Base-by-base conservation (phyloP, 2,113 vertebrate species). In the Progne subis region DNA sequence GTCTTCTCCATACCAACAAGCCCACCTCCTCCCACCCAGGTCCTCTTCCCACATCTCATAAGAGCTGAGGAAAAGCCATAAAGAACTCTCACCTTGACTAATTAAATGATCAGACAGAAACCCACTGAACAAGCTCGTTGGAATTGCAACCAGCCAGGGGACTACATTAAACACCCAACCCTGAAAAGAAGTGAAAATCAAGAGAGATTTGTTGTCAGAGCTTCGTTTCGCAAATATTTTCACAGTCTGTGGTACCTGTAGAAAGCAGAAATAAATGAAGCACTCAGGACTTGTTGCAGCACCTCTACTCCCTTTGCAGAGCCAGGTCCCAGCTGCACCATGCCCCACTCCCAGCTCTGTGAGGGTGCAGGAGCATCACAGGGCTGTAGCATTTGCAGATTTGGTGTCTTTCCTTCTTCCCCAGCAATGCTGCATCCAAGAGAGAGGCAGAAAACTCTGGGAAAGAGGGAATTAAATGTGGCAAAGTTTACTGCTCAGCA, bases 91-190 rank as follows among this genome's bases (percentile, higher is more conserved):
- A 99, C 99, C 99, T 97, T 98, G 98, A 82, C 83, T 98, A 95
- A 99, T 98, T 91, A 99, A 99, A 82, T 98, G 98, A 93, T 99
- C 99, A 6, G 99, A 99, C 23, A 99, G 98, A 90, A 98, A 98
- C 78, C 99, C 99, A 31, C 99, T 99, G 92, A 99, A 97, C 67
- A 99, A 94, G 29, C 99, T 99, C 2, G 98, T 98, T 0, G 99
- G 99, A 68, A 99, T 99, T 13, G 99, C 99, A 90, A 99, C 98
- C 88, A 99, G 97, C 99, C 99, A 99, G 10, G 99, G 99, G 53
- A 99, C 98, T 31, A 99, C 99, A 34, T 99, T 99, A 96, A 99
- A 99, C 95, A 99, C 97, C 99, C 99, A 99, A 20, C 99, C 99
- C 99, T 99, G 96, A n/a, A 95, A 94, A 20, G 23, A 56, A 87